Base-by-base conservation (phyloP, 92 coral and sea anemone species). In the Siderastrea siderea region DNA sequence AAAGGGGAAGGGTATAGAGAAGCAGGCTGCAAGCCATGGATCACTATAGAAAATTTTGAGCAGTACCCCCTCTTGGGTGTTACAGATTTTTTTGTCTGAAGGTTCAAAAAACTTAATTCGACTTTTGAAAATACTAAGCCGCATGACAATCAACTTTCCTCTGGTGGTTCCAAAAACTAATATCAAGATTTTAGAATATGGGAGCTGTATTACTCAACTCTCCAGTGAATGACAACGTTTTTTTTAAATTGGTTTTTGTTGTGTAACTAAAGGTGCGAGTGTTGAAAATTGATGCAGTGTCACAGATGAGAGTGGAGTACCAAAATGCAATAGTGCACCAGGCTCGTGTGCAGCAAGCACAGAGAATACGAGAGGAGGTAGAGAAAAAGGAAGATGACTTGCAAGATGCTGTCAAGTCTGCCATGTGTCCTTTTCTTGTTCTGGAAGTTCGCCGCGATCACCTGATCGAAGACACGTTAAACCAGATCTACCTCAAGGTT, bases 291-390 rank as follows among this genome's bases (percentile, higher is more conserved):
- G 98, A 98, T 86, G 98, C 99, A 16, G 97, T 96, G 26, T 96
- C 98, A 78, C 99, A 98, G 90, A 98, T 98, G 99, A 93, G 99
- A 15, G 93, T 90, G 8, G 98, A 95, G 86, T 98, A 98, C 79
- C 95, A 96, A 74, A 96, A 98, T 89, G 99, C 99, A 15, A 96
- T 98, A 10, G 95, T 98, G 38, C 98, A 98, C 65, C 99, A 98
- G 79, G 98, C 99, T 0, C 85, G 96, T 26, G 99, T 98, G 3
- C 98, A 98, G 74, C 99, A 98, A 71, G 99, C 97, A 0, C 96
- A 93, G 87, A 91, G 91, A 71, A 87, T 94, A 5, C 93, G 93
- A 82, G 99, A 98, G 51, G 97, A 86, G 55, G 51, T 94, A 7
- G 95, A 96, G 78, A 92, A 55, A 38, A 90, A 78, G 61, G 64